Base-by-base conservation (phyloP, 1,140 invertebrate genomes). In the Lasioglossum baleicum region DNA sequence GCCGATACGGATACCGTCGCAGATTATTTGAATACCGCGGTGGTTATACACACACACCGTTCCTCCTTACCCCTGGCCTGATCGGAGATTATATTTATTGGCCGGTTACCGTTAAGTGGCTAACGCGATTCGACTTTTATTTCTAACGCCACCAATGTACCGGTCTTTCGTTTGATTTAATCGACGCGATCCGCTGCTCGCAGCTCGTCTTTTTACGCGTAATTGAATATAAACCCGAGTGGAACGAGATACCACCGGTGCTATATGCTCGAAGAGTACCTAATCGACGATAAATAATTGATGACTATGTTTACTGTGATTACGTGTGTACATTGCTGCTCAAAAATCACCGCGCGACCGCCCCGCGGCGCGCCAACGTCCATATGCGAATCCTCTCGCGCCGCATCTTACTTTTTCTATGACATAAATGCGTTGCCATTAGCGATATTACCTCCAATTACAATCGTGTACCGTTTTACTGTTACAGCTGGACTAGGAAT, bases 21-120 rank as follows among this genome's bases (percentile, higher is more conserved):
- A 4, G 42, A 31, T 63, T 72, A 72, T 72, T 72, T 65, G 53
- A 72, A 72, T 56, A 22, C 69, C 48, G 66, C 61, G 26, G 58
- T 35, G n/a, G 15, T 13, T 15, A 15, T 31, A 22, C 35, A 5
- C 5, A 35, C 35, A 5, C 35, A 35, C 22, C n/a, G n/a, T 26
- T 40, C 51, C 17, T 1, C 20, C 20, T 58, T 20, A n/a, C 35
- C 40, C 26, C 40, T 42, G 22, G 48, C 6, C 51, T 26, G 51
- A 53, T 53, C 51, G 35, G 26, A 22, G 53, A 73, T 73, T 79
- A 44, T 73, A 66, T 79, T 73, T 79, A 65, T 79, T 56, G 17
- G 48, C 17, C 17, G 35, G 35, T 63, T 65, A 79, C 76, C 70
- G 69, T 79, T 79, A 73, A 40, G 11, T 56, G 22, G 40, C 56